Conservation (phyloP, 2,888 invertebrate genomes). For the Erannis defoliaria region DNA sequence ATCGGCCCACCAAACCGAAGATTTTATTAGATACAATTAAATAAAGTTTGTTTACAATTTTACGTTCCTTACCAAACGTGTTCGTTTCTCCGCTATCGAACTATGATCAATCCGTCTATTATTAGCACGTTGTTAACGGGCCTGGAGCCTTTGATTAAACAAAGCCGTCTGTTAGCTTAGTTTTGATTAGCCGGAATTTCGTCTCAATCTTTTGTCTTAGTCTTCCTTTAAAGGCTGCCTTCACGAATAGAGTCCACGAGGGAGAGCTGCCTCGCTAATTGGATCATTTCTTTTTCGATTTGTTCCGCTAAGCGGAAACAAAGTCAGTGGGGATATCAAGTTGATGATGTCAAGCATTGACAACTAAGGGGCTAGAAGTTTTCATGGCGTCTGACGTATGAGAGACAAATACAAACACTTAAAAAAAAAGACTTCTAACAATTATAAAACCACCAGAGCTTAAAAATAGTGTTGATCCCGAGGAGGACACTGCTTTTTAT, state of each 20-base stretch:
- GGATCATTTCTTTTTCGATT: neutral
- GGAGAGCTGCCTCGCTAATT: neutral
- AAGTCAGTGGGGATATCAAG: neutral
- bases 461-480: too few relatives aligned
- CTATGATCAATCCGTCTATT: conserved; percentile 21
- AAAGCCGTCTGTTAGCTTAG: conserved; percentile 15
- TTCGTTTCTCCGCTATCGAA: neutral
- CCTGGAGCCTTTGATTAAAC: conserved; percentile 21
- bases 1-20: neutral
- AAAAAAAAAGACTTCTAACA: too few relatives aligned
- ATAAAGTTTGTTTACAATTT: neutral
- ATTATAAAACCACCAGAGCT: too few relatives aligned
- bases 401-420: too few relatives aligned
- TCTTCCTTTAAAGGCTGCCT: neutral
- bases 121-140: conserved; percentile 21
- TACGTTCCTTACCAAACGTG: neutral
- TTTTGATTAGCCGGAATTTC: conserved; percentile 16
- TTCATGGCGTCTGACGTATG: too few relatives aligned
- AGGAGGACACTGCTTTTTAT: too few relatives aligned
- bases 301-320: neutral
- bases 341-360: neutral
- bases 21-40: neutral
- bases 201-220: conserved; percentile 10
- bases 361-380: too few relatives aligned
- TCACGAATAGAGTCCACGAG: neutral